Evolutionary conservation across 2,797 vertebrate genomes (phyloP), one percentile per base, ranked within the genome.

Genomic region (Gymnodraco acuticeps): DNA sequence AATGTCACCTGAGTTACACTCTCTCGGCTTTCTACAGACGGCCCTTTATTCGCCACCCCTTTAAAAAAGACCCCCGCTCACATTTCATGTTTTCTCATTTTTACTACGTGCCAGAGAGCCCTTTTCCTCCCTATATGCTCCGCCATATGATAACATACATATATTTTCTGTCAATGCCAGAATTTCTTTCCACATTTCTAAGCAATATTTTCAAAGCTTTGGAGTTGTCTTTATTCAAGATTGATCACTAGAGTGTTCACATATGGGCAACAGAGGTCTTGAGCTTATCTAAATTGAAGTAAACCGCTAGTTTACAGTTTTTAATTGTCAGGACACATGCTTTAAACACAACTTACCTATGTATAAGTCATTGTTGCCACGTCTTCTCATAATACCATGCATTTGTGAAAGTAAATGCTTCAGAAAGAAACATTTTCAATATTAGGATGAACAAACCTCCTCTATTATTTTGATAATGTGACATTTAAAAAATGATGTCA

Each of bases 1-100:
- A 95, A 95, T 88, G 91, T 94, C 93, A 94, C 93, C 90, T 84
- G 85, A 91, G 81, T 93, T 90, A 89, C 73, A 77, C 87, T 86
- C 89, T 65, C 77, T 68, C 81, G 68, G 33, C 82, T 74, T 64
- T 76, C 75, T 80, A 88, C 87, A 90, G 83, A 87, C 68, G 71
- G 50, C 50, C 71, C 78, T 91, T 91, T 91, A 93, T 91, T 89
- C 68, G 51, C 60, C 66, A 68, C 53, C 78, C 73, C 88, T 90
- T 89, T 80, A 76, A 87, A 87, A 66, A 78, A 81, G 67, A 78
- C 65, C 66, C 80, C 53, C 13, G 20, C 85, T 93, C 85, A 67
- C 76, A 90, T 91, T 93, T 92, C 77, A 85, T 89, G 87, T 90
- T 85, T 86, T 89, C 88, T 90, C 83, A 75, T 88, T 93, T 92